A percentile compares a stretch with the other conserved stretches of the same genome.
Conservation (phyloP, 2,113 vertebrate species). For the Bolborhynchus lineola region DNA sequence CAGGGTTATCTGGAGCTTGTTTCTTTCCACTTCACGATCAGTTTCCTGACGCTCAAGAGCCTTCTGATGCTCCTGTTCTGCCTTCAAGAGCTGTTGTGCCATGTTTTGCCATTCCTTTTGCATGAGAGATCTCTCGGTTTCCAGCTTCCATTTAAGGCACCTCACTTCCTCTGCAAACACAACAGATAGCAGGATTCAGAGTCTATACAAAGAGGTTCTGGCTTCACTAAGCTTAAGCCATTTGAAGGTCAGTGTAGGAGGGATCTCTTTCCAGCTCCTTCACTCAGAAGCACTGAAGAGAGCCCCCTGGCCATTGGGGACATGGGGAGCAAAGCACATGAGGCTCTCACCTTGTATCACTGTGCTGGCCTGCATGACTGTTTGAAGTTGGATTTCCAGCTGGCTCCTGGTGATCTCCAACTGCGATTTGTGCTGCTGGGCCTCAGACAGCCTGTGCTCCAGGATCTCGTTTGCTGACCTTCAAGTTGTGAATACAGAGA, state of each 20-base stretch:
- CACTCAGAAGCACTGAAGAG: background rate
- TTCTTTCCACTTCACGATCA: slow-evolving; percentile 33
- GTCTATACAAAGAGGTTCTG: background rate
- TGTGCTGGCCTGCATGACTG: slow-evolving; percentile 77
- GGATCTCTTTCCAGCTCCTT: background rate
- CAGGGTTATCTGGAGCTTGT: slow-evolving; percentile 42
- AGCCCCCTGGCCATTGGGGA: background rate
- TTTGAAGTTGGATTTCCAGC: slow-evolving; percentile 73
- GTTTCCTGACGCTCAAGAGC: slow-evolving; percentile 5
- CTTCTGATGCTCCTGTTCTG: background rate
- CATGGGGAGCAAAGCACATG: background rate
- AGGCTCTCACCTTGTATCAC: slow-evolving; percentile 77
- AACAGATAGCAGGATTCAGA: background rate
- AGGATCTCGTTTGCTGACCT: slow-evolving; percentile 76
- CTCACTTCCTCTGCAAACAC: slow-evolving; percentile 77
- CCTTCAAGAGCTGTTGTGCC: slow-evolving; percentile 20
- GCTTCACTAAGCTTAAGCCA: background rate
- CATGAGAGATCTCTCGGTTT: slow-evolving; percentile 45
- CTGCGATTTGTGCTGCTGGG: slow-evolving; percentile 73
- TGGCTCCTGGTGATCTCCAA: slow-evolving; percentile 75
- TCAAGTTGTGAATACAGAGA: background rate
- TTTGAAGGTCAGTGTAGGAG: background rate
- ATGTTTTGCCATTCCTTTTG: slow-evolving; percentile 26
- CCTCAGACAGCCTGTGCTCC: slow-evolving; percentile 76
- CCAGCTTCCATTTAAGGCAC: slow-evolving; percentile 77